phyloP scores from a whole-genome alignment of 2,113 vertebrate genomes.

The Oryzias woworae region DNA sequence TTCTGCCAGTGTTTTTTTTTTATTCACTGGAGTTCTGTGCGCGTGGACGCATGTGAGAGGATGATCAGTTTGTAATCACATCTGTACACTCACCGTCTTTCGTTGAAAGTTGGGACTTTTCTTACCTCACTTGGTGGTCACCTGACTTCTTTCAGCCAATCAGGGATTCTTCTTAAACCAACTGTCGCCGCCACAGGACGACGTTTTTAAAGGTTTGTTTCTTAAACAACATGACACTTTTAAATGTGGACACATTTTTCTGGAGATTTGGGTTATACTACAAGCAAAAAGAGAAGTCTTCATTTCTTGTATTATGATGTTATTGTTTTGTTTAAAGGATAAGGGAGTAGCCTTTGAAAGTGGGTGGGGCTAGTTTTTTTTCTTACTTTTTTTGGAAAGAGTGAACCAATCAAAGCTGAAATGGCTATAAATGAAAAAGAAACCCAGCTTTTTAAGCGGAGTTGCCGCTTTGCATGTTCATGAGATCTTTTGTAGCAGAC shows the following conservation, averaged over 20 bases:
- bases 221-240: conserved; percentile 57
- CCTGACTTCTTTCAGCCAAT: conserved; percentile 83
- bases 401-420: conserved; percentile 57
- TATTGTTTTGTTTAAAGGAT: conserved; percentile 50
- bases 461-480: conserved; percentile 80
- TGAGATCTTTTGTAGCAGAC: conserved; percentile 77
- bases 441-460: conserved; percentile 78
- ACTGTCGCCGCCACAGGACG: conserved; percentile 68
- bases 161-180: conserved; percentile 82
- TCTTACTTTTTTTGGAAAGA: conserved; percentile 46
- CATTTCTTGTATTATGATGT: conserved; percentile 72
- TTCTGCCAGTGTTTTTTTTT: conserved; percentile 60
- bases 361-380: conserved; percentile 43
- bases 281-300: conserved; percentile 56
- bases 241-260: conserved; percentile 59
- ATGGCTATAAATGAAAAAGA: conserved; percentile 57
- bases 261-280: conserved; percentile 65
- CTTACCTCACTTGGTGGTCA: conserved; percentile 81
- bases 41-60: conserved; percentile 54
- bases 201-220: conserved; percentile 68
- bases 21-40: conserved; percentile 55
- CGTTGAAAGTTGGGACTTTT: conserved; percentile 66
- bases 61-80: conserved; percentile 63
- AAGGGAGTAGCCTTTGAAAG: conserved; percentile 44
- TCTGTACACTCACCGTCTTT: conserved; percentile 68